Percentiles rank a stretch among this genome's conserved stretches.
phyloP scores from a whole-genome alignment of 2,888 invertebrate genomes.

The Andrena chrysosceles region DNA sequence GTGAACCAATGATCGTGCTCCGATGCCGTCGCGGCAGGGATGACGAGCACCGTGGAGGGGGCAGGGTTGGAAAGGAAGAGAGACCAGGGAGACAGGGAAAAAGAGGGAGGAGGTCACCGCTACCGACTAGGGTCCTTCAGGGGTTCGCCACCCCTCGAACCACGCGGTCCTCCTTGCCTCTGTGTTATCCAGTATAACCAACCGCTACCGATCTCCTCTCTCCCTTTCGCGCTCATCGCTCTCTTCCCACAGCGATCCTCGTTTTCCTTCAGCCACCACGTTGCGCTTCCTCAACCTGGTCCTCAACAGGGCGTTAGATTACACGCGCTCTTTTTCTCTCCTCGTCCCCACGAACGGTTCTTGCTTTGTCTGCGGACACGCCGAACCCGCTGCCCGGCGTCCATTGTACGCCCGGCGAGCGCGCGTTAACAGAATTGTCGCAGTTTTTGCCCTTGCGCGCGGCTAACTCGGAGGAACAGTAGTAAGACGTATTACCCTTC shows the following conservation, averaged over 20 bases:
- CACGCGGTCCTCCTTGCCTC: slow-evolving; percentile 67
- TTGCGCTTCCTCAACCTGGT: slow-evolving; percentile 61
- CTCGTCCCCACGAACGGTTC: slow-evolving; percentile 35
- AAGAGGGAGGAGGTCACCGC: slow-evolving; percentile 77
- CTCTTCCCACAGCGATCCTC: slow-evolving; percentile 17
- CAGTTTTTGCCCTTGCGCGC: slow-evolving; percentile 4
- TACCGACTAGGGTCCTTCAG: slow-evolving; percentile 78
- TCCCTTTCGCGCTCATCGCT: slow-evolving; percentile 12
- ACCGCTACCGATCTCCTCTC: slow-evolving; percentile 54
- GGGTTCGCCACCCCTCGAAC: slow-evolving; percentile 81
- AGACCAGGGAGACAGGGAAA: slow-evolving; percentile 68
- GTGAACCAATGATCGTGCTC: slow-evolving; percentile 83
- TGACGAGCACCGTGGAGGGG: slow-evolving; percentile 67
- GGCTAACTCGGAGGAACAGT: not conserved
- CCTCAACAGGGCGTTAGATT: slow-evolving; percentile 63
- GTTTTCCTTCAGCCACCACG: slow-evolving; percentile 44
- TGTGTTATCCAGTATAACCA: slow-evolving; percentile 64
- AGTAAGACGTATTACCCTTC: not conserved
- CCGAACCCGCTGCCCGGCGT: slow-evolving; percentile 2
- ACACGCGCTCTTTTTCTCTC: slow-evolving; percentile 54
- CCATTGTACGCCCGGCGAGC: slow-evolving; percentile 12
- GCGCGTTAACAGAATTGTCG: slow-evolving; percentile 30
- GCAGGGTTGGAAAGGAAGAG: slow-evolving; percentile 73
- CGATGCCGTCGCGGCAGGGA: slow-evolving; percentile 72
- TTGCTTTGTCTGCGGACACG: slow-evolving; percentile 37